These are phyloP conservation scores for Dolichomitus sp. DNA, from an alignment of 2,888 invertebrate species.

Conservation along the genomic window DNA sequence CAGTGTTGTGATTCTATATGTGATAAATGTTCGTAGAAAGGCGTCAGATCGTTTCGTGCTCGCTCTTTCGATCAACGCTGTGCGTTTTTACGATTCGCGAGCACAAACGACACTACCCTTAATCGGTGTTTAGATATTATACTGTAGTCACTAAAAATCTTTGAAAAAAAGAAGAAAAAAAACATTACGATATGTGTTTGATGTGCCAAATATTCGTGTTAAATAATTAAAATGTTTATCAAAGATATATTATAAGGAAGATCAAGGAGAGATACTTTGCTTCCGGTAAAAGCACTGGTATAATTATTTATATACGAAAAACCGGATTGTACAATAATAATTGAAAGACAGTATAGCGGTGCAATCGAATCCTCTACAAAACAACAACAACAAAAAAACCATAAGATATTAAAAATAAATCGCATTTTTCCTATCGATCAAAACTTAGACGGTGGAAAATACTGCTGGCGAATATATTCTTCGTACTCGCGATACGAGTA, in stretches of 20 bases:
- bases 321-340: constrained; percentile 64
- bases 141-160: constrained; percentile 36
- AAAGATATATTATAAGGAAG: constrained; percentile 55
- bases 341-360: constrained; percentile 36
- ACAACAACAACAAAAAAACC: neutral
- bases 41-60: constrained; percentile 41
- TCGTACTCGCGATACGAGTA: neutral
- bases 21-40: constrained; percentile 79
- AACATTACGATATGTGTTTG: constrained; percentile 76
- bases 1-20: constrained; percentile 85
- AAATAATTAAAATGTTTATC: constrained; percentile 83
- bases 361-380: constrained; percentile 2
- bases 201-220: constrained; percentile 85
- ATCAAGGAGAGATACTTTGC: constrained; percentile 56
- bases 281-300: constrained; percentile 58
- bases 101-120: constrained; percentile 44
- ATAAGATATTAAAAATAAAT: constrained; percentile 18
- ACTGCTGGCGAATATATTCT: neutral
- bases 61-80: constrained; percentile 36
- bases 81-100: constrained; percentile 41
- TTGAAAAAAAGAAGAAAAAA: constrained; percentile 40
- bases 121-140: constrained; percentile 54
- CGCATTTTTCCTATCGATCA: constrained; percentile 27
- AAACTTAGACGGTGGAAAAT: constrained; percentile 39
- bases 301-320: constrained; percentile 68